A percentile compares a stretch with the other conserved stretches of the same genome.
Evolutionary conservation across 2,113 vertebrate genomes (phyloP).

Genomic region (Pelmatolapia mariae): DNA sequence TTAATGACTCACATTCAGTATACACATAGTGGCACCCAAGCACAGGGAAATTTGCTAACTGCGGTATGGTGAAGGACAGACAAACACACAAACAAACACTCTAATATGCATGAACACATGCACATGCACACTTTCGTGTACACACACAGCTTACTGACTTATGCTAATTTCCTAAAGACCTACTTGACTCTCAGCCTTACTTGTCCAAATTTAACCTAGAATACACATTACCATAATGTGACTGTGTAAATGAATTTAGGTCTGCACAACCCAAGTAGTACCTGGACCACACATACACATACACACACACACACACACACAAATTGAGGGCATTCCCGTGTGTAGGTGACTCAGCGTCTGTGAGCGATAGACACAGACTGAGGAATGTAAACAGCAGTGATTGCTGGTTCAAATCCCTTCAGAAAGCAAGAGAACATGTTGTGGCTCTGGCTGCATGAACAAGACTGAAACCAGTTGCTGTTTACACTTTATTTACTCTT

Average conservation of each 20-base stretch:
- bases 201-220: neutral
- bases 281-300: neutral
- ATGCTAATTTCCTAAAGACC: neutral
- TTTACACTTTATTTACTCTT: neutral
- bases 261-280: neutral
- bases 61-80: neutral
- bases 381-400: constrained; percentile 50
- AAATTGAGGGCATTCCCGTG: neutral
- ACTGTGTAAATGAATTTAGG: neutral
- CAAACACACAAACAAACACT: neutral
- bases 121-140: neutral
- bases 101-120: neutral
- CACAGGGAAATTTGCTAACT: constrained; percentile 25
- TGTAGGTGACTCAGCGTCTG: constrained; percentile 45
- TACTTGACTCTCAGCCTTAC: neutral
- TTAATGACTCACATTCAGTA: constrained; percentile 25
- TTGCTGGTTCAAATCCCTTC: constrained; percentile 42
- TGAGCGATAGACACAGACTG: constrained; percentile 15
- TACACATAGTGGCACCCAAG: constrained; percentile 14
- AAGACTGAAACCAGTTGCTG: neutral
- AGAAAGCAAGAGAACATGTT: neutral
- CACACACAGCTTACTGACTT: neutral
- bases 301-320: neutral
- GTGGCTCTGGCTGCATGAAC: neutral
- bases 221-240: neutral